Conservation (phyloP, 2,797 vertebrate species). For the Anisognathus igniventris region DNA sequence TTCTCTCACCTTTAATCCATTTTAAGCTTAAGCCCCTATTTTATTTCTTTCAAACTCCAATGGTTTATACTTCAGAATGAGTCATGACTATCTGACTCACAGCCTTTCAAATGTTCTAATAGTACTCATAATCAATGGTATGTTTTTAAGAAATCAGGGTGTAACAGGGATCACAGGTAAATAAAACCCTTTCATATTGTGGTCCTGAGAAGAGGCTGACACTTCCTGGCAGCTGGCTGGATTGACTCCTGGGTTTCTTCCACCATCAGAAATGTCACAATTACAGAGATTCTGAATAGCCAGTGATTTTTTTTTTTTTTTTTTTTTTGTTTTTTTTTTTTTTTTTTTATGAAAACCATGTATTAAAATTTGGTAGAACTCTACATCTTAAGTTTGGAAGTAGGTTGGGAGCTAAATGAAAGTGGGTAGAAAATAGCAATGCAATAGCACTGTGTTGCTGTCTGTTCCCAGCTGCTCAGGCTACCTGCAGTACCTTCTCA, state of each 20-base stretch:
- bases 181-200: neutral
- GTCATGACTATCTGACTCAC: constrained; percentile 44
- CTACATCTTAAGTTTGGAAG: neutral
- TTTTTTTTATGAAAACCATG: neutral
- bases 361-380: neutral
- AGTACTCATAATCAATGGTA: neutral
- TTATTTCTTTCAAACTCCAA: neutral
- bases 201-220: neutral
- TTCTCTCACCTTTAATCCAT: constrained; percentile 45
- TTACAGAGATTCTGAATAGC: neutral
- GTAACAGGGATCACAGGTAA: neutral
- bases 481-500: neutral
- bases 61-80: constrained; percentile 38
- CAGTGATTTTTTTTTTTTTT: neutral
- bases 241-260: neutral
- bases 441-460: neutral
- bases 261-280: neutral
- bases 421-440: neutral
- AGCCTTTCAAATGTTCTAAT: constrained; percentile 16
- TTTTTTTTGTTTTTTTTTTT: neutral
- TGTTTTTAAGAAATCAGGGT: neutral
- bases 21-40: constrained; percentile 46
- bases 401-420: neutral
- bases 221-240: neutral
- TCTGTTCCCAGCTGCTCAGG: neutral